Evolutionary conservation across 2,888 invertebrate genomes (phyloP), one percentile per base, ranked within the genome.

Genomic region (Branchipolynoe longqiensis): DNA sequence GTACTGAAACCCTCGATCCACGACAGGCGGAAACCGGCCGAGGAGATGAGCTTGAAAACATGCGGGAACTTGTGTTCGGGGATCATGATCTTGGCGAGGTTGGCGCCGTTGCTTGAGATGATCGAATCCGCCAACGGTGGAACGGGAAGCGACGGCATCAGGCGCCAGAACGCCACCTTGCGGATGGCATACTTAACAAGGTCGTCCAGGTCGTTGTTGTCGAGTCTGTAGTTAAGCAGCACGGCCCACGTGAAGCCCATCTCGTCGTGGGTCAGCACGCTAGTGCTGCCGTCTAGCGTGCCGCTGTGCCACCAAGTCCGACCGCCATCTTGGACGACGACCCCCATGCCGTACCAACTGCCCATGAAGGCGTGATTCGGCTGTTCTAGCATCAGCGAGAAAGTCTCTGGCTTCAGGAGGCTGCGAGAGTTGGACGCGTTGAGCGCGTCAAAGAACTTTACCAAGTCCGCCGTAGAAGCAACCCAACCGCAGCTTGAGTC

Each of bases 281-380:
- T 87, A n/a, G 92, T 91, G n/a, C 92, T 90, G 0, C 93, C 93
- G 41, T 92, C 92, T 90, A 93, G 91, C 6, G 89, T 90, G 0
- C 93, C 92, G 12, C 92, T 92, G 86, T 93, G 93, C 84, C 92
- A 92, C 88, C 90, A 92, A 2, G 90, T 89, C 59, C 74, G 36
- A 1, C 92, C 92, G 36, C 82, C 84, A 56, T 92, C 91, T 85
- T 91, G 90, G 12, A 92, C 89, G 82, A 91, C 92, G 74, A 92
- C 84, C 12, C 93, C 93, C 78, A 91, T 85, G 0, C 93, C 92
- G 87, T 93, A 93, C 88, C 88, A 87, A 18, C 74, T 41, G 25
- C 82, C 56, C 59, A 31, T 36, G 73, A 22, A 22, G 0, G 36
- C 36, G 64, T 62, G 41, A 12, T 59, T 36, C 6, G 87, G 87